Evolutionary conservation across 2,888 invertebrate genomes (phyloP).

Genomic region (Alsophila aescularia): DNA sequence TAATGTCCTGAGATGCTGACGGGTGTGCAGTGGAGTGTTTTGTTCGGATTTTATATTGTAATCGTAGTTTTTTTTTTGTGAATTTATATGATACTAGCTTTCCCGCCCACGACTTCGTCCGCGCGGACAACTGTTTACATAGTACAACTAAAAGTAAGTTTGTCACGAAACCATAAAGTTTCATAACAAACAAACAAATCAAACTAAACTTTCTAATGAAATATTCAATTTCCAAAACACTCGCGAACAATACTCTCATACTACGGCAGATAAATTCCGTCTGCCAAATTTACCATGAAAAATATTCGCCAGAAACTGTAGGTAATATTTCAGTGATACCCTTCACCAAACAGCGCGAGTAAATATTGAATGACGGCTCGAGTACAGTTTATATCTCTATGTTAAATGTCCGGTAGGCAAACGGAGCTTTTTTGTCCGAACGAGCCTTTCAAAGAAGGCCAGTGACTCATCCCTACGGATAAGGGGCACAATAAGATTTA

Average conservation of each 20-base stretch:
- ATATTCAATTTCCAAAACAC: slow-evolving; percentile 10
- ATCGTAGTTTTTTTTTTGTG: too few relatives aligned
- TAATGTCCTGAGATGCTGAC: slow-evolving; percentile 41
- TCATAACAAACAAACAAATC: background rate
- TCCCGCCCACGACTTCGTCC: too few relatives aligned
- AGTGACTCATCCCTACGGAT: slow-evolving; percentile 58
- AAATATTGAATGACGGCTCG: slow-evolving; percentile 69
- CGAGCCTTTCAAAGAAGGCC: slow-evolving; percentile 54
- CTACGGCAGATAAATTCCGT: slow-evolving; percentile 33
- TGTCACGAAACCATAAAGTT: too few relatives aligned
- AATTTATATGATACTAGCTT: too few relatives aligned
- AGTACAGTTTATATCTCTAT: slow-evolving; percentile 63
- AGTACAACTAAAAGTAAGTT: too few relatives aligned
- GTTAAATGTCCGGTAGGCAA: slow-evolving; percentile 60
- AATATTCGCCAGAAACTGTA: slow-evolving; percentile 37
- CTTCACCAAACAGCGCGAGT: slow-evolving; percentile 47
- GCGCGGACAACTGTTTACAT: too few relatives aligned
- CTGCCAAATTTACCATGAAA: slow-evolving; percentile 41
- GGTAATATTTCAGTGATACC: slow-evolving; percentile 44
- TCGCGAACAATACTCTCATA: slow-evolving; percentile 23
- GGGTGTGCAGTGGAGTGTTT: slow-evolving; percentile 11
- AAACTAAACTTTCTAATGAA: slow-evolving; percentile 2
- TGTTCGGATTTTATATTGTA: slow-evolving; percentile 14
- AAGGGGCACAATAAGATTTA: slow-evolving; percentile 67
- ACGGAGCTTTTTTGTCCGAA: slow-evolving; percentile 48